Conservation (phyloP, 2,797 vertebrate genomes). For the Knipowitschia caucasica region DNA sequence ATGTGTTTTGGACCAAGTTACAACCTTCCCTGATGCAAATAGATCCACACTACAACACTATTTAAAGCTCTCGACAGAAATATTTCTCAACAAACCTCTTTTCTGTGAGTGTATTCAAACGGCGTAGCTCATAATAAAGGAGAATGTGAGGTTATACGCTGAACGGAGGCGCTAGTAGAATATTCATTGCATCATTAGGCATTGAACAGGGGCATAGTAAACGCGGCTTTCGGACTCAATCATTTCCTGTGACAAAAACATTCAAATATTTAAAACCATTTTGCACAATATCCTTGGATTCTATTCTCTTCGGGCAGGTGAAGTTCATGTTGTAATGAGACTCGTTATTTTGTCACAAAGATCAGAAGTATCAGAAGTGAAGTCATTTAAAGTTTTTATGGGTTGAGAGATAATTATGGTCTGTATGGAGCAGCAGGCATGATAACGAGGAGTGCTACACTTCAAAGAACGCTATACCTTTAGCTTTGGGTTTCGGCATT, state of each 20-base stretch:
- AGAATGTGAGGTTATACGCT: not conserved
- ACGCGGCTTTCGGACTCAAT: not conserved
- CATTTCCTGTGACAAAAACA: not conserved
- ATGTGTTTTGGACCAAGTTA: not conserved
- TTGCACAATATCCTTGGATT: constrained; percentile 5
- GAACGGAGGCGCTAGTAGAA: not conserved
- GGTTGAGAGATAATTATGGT: constrained; percentile 28
- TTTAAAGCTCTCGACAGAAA: not conserved
- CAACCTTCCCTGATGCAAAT: too few relatives aligned
- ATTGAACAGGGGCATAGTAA: not conserved
- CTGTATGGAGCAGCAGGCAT: not conserved
- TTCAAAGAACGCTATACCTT: not conserved
- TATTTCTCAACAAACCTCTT: not conserved
- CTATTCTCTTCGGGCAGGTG: not conserved
- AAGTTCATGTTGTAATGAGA: not conserved
- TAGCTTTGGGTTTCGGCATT: too few relatives aligned
- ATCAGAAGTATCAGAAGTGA: constrained; percentile 13
- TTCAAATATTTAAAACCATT: constrained; percentile 1
- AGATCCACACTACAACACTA: not conserved
- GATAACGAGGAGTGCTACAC: not conserved
- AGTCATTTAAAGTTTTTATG: constrained; percentile 12
- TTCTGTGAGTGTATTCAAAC: not conserved
- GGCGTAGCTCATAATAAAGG: not conserved
- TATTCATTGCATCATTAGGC: not conserved
- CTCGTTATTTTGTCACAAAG: constrained; percentile 7